Evolutionary conservation across 2,113 vertebrate genomes (phyloP).

Genomic region (Pollimyrus isidori): DNA sequence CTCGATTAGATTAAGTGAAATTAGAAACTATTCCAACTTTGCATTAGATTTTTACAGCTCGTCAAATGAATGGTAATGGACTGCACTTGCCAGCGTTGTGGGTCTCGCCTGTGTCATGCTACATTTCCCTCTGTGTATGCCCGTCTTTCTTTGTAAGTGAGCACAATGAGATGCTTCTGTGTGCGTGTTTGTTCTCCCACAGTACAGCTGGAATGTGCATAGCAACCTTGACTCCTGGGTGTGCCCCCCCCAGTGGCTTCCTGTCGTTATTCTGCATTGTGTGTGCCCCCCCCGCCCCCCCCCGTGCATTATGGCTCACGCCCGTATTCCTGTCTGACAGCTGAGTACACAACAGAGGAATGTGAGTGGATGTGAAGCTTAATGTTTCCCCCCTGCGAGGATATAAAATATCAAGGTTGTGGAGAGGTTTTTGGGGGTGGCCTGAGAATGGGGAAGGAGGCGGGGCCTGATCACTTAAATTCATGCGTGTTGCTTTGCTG

Average conservation of each 20-base stretch:
- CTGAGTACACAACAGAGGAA: background rate
- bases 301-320: background rate
- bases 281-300: background rate
- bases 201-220: background rate
- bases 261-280: background rate
- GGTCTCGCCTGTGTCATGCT: background rate
- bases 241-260: background rate
- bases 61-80: background rate
- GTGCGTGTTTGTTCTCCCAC: background rate
- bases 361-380: conserved; percentile 3
- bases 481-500: background rate
- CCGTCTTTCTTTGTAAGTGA: background rate
- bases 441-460: background rate
- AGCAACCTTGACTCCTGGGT: background rate
- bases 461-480: conserved; percentile 4
- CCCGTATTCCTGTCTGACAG: background rate
- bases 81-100: background rate
- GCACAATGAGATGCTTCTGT: background rate
- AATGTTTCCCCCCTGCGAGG: background rate
- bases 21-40: background rate
- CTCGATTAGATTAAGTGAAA: conserved; percentile 14
- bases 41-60: background rate
- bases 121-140: background rate
- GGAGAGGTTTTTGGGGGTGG: background rate
- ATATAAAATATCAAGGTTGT: background rate